These are phyloP conservation scores for Cerastoderma edule DNA, from an alignment of 2,888 invertebrate genomes.

Conservation along the genomic window DNA sequence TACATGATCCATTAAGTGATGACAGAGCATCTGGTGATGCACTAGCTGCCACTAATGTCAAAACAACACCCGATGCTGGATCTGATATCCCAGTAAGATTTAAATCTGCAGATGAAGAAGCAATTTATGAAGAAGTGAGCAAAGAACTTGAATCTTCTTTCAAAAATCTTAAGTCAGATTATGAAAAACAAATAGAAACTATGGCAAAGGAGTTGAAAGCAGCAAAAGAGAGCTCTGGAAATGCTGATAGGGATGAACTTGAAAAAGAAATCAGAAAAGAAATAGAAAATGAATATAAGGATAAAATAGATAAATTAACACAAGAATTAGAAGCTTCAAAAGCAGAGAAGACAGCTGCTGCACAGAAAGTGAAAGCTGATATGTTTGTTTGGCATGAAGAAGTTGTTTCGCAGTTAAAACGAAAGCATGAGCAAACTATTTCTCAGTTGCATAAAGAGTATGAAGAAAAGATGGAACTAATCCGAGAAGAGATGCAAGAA, in stretches of 20 bases:
- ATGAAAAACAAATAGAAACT: slow-evolving; percentile 57
- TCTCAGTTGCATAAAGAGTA: slow-evolving; percentile 60
- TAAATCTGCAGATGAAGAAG: slow-evolving; percentile 37
- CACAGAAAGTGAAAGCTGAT: slow-evolving; percentile 61
- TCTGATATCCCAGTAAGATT: slow-evolving; percentile 27
- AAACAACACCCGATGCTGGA: slow-evolving; percentile 33
- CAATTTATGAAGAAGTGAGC: slow-evolving; percentile 45
- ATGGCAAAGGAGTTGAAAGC: slow-evolving; percentile 45
- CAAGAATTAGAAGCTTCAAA: slow-evolving; percentile 37
- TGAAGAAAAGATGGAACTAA: slow-evolving; percentile 69
- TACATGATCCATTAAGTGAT: slow-evolving; percentile 9
- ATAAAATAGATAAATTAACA: slow-evolving; percentile 53
- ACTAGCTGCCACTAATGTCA: slow-evolving; percentile 6
- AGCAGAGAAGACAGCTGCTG: slow-evolving; percentile 49
- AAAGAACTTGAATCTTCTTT: slow-evolving; percentile 36
- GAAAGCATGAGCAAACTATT: slow-evolving; percentile 53
- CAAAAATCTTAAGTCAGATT: slow-evolving; percentile 37
- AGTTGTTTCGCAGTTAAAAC: slow-evolving; percentile 47
- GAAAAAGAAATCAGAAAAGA: slow-evolving; percentile 44
- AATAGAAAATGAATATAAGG: slow-evolving; percentile 57
- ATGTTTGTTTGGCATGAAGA: slow-evolving; percentile 64
- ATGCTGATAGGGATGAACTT: slow-evolving; percentile 29
- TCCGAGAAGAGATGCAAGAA: slow-evolving; percentile 64
- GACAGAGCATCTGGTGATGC: slow-evolving; percentile 25
- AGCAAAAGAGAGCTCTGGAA: slow-evolving; percentile 25